phyloP scores from a whole-genome alignment of 1,140 invertebrate genomes.

The Aphidius ervi region DNA sequence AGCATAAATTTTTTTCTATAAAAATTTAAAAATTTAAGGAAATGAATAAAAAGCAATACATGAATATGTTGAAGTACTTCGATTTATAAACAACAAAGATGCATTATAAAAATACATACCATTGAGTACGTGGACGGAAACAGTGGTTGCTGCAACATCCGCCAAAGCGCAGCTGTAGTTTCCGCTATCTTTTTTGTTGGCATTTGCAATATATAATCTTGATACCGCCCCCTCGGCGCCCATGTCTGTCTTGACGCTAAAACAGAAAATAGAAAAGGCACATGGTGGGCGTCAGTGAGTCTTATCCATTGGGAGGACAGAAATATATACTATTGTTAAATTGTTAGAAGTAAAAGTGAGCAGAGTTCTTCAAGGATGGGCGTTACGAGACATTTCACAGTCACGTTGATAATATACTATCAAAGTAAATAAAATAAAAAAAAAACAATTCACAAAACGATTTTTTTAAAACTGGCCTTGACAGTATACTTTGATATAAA shows the following conservation, averaged over 20 bases:
- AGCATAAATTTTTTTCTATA: neutral
- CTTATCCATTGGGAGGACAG: slow-evolving; percentile 1
- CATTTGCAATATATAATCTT: slow-evolving; percentile 77
- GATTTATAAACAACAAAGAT: neutral
- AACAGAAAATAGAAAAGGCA: slow-evolving; percentile 36
- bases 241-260: slow-evolving; percentile 78
- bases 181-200: slow-evolving; percentile 76
- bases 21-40: neutral
- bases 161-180: slow-evolving; percentile 80
- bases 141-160: slow-evolving; percentile 69
- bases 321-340: neutral
- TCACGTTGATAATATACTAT: too few species aligned
- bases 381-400: neutral
- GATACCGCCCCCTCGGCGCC: slow-evolving; percentile 70
- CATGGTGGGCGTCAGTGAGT: slow-evolving; percentile 6
- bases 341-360: neutral
- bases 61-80: neutral
- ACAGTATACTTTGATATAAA: too few species aligned
- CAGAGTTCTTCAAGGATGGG: neutral
- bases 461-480: too few species aligned
- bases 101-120: slow-evolving; percentile 54
- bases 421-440: too few species aligned
- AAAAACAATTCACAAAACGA: too few species aligned
- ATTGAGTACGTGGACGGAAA: slow-evolving; percentile 79
- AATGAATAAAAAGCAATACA: slow-evolving; percentile 5